Conservation (phyloP, 2,888 invertebrate genomes). For the Dyspetes luteomarginatus region DNA sequence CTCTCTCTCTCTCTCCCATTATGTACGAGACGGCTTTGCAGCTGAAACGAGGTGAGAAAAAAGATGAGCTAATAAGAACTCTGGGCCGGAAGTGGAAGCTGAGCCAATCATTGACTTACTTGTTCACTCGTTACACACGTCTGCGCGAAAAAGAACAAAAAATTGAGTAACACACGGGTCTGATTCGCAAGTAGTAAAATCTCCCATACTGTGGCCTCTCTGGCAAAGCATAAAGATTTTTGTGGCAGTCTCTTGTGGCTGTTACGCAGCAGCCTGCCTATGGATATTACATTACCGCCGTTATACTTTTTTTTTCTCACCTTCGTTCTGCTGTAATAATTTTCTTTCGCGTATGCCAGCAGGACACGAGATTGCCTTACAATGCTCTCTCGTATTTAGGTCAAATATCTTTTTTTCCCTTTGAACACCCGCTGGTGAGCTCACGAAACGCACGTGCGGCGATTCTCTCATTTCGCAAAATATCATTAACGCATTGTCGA, state of each 20-base stretch:
- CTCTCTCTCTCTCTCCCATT: not conserved
- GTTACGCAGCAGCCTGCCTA: not conserved
- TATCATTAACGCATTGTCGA: too few relatives aligned
- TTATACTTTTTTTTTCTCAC: slow-evolving; percentile 19
- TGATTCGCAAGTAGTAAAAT: slow-evolving; percentile 36
- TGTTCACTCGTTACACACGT: not conserved
- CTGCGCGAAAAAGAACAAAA: slow-evolving; percentile 39
- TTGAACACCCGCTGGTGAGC: too few relatives aligned
- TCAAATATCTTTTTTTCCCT: too few relatives aligned
- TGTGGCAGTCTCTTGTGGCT: slow-evolving; percentile 8
- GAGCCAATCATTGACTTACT: not conserved
- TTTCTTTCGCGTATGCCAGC: slow-evolving; percentile 3
- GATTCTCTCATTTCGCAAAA: too few relatives aligned
- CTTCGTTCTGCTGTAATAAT: slow-evolving; percentile 19
- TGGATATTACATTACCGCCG: not conserved
- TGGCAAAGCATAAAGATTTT: not conserved
- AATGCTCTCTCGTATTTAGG: not conserved
- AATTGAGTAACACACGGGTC: slow-evolving; percentile 19
- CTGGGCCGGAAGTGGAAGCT: slow-evolving; percentile 31
- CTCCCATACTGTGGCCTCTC: too few relatives aligned
- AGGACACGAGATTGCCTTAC: slow-evolving; percentile 3
- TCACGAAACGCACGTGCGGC: too few relatives aligned
- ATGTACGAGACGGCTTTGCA: not conserved
- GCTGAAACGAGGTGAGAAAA: slow-evolving; percentile 19
- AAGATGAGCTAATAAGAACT: slow-evolving; percentile 30